Evolutionary conservation across 37 sponge, comb jelly and placozoan genomes (phyloP).

Genomic region (Tethya wilhelma): DNA sequence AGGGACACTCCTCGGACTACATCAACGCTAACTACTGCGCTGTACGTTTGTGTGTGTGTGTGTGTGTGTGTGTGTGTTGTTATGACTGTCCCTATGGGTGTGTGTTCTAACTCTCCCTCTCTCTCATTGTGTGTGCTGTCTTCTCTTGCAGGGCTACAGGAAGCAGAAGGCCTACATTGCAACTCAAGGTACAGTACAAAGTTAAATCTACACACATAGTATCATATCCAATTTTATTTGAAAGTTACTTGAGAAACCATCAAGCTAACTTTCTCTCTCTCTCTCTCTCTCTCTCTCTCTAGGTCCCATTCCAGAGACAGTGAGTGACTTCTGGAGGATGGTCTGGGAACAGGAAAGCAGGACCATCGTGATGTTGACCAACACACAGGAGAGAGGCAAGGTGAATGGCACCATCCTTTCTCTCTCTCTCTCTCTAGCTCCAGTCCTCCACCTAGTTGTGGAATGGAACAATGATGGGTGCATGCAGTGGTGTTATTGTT

Average conservation of each 20-base stretch:
- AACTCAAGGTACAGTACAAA: constrained; percentile 94
- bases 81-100: background rate
- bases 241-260: background rate
- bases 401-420: background rate
- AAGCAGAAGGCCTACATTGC: constrained; percentile 83
- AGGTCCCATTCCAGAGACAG: constrained; percentile 81
- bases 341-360: constrained; percentile 88
- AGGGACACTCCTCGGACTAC: constrained; percentile 77
- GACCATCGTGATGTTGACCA: constrained; percentile 94
- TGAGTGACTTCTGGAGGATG: constrained; percentile 95
- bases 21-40: constrained; percentile 86
- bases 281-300: background rate
- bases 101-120: background rate
- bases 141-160: constrained; percentile 79
- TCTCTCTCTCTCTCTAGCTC: background rate
- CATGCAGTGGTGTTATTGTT: too few relatives aligned
- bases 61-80: too few relatives aligned
- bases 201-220: background rate
- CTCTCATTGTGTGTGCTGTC: background rate
- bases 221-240: background rate
- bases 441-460: background rate
- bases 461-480: background rate
- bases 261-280: background rate
- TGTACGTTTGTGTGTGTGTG: constrained; percentile 49
- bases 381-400: constrained; percentile 59